These are phyloP conservation scores for Ptychoptera contaminata DNA, from an alignment of 2,888 invertebrate species.

Conservation along the genomic window DNA sequence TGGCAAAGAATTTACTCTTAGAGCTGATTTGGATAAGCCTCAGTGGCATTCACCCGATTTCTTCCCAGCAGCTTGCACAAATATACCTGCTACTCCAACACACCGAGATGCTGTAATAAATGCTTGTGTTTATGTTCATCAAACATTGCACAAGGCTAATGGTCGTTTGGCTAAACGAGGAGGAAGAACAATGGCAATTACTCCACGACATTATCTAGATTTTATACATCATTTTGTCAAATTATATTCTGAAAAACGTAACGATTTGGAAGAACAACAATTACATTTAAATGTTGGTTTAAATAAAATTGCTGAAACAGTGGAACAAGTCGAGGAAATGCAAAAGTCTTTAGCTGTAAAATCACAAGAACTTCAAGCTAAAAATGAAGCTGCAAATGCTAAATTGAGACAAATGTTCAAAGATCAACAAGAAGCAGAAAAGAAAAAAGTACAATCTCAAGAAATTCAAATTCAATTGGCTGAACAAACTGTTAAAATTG, in stretches of 20 bases:
- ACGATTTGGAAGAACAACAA: slow-evolving; percentile 97
- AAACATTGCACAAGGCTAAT: slow-evolving; percentile 92
- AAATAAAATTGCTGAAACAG: slow-evolving; percentile 97
- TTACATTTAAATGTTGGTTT: slow-evolving; percentile 96
- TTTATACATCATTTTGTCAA: slow-evolving; percentile 99
- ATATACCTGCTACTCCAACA: slow-evolving; percentile 54
- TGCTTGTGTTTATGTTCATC: slow-evolving; percentile 95
- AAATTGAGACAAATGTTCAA: slow-evolving; percentile 98
- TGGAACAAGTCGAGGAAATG: slow-evolving; percentile 98
- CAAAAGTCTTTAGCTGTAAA: slow-evolving; percentile 97
- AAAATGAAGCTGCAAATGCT: slow-evolving; percentile 98
- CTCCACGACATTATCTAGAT: slow-evolving; percentile 94
- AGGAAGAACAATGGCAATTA: slow-evolving; percentile 91
- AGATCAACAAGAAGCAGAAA: slow-evolving; percentile 98
- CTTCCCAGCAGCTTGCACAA: slow-evolving; percentile 76
- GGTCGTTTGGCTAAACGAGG: slow-evolving; percentile 79
- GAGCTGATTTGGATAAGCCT: slow-evolving; percentile 82
- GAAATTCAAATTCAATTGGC: slow-evolving; percentile 78
- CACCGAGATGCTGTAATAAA: slow-evolving; percentile 97
- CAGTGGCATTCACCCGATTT: slow-evolving; percentile 76
- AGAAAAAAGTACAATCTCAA: slow-evolving; percentile 95
- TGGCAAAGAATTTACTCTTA: slow-evolving; percentile 90
- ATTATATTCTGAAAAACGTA: slow-evolving; percentile 91
- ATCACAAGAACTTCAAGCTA: slow-evolving; percentile 84
- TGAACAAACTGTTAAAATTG: slow-evolving; percentile 85